Base-by-base conservation (phyloP, 2,888 invertebrate genomes). In the Lasioglossum calceatum region DNA sequence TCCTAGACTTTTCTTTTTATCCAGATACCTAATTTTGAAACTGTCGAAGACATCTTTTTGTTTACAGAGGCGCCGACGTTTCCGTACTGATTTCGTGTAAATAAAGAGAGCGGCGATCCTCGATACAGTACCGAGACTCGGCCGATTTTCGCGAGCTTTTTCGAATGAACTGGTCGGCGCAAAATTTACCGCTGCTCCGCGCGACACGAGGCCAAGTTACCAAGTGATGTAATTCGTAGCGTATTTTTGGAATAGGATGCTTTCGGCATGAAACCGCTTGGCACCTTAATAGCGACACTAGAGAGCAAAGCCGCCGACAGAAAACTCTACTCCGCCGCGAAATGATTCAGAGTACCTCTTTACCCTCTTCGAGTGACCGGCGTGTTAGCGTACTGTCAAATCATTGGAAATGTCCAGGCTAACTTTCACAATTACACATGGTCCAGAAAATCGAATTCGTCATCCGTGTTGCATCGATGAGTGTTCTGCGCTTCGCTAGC, bases 181-280 rank as follows among this genome's bases (percentile, higher is more conserved):
- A 89, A 92, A 92, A 91, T 91, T 92, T 89, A 91, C 89, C 91
- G 91, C 92, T 93, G 93, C 93, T 93, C 92, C 93, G 93, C 92
- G 92, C 88, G 92, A 93, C 91, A 90, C 92, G 93, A 94, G 93
- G 94, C 92, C 92, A 93, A 94, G 94, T 94, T 94, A 95, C 94
- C 94, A 94, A 89, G 91, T 91, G 90, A 90, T 88, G 87, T 91
- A 91, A 91, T 91, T 85, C 87, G 86, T 91, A 91, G 87, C 79
- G 81, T 93, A 92, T 92, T 91, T 91, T 92, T 84, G 90, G 89
- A 89, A 91, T 91, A 93, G 88, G 85, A 91, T 87, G 90, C 89
- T 89, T 91, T 91, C 89, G 87, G 90, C 87, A 86, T 90, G 91
- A 89, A 91, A 92, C 90, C 90, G 92, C 89, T 90, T 92, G 92